Evolutionary conservation across 2,113 vertebrate genomes (phyloP), one percentile per base, ranked within the genome.

Genomic region (Atlantisia rogersi): DNA sequence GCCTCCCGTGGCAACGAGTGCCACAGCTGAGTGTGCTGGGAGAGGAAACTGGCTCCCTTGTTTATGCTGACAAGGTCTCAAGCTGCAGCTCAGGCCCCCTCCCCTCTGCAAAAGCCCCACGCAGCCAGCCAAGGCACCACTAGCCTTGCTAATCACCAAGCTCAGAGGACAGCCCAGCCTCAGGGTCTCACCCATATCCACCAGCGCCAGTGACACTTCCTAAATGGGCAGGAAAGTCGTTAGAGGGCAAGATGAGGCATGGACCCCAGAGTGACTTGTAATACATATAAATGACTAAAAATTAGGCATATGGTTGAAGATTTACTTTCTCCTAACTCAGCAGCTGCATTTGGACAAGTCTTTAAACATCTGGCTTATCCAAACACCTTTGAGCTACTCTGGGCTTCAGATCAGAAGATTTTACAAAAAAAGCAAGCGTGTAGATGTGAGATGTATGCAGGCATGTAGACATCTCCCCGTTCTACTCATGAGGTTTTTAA

Each of bases 121-220:
- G 35, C 29, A 6, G 32, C 48, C 59, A 64, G 35, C 22, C 32
- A 69, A 28, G 44, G 31, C 56, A 50, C 11, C 21, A 8, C 48
- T 32, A 22, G 21, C 50, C 58, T 53, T 53, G 10, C 35, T 62
- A 15, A 11, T 35, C 28, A 58, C 31, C 60, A 39, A 11, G 37
- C 48, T 70, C 17, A 39, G 60, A 75, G 75, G 32, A 8, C 52
- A 89, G 48, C 20, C 18, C 50, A 67, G 56, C 44, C n/a, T 16
- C 1, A 1, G 12, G 52, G 10, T 29, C 37, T 82, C 56, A 67
- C 5, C 3, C 9, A 0, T 11, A 15, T 7, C 22, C 32, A 21
- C 32, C 32, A 88, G 50, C 8, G 14, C n/a, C 35, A 42, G 39
- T 2, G 24, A 5, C 25, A 15, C 67, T 52, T 91, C 5, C 44